Base-by-base conservation (phyloP, 2,888 invertebrate genomes). In the Margaritifera margaritifera region DNA sequence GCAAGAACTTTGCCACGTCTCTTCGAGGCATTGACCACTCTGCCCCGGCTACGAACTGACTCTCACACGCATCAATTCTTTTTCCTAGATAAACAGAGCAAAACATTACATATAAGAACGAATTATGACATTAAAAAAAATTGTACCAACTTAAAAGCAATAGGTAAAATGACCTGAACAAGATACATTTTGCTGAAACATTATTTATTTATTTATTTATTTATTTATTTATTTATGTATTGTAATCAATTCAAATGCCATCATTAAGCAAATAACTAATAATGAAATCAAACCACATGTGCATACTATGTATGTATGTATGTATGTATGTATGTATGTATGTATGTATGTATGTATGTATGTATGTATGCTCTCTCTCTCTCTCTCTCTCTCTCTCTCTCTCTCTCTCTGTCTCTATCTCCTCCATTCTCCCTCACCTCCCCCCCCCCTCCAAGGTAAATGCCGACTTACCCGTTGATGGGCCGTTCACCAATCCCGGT, bases 1-100 rank as follows among this genome's bases (percentile, higher is more conserved):
- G 62, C 84, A 88, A 86, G 72, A 86, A 87, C 57, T 79, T 82
- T 6, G 86, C 87, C 19, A 87, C 82, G 62, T 88, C 85, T 50
- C 84, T 75, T 31, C 88, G 71, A n/a, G 81, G 69, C n/a, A 86
- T 79, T 22, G 73, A 55, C 8, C 72, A 62, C 4, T 65, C 6
- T 6, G 55, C 54, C 18, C 67, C 73, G 20, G 76, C 53, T 60
- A 82, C 74, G 8, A 42, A 74, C 64, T 78, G 79, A 11, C 80
- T 82, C 60, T 83, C 80, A 6, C 61, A 52, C 4, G 74, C 69
- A 54, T 62, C 20, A 6, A 81, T 64, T 50, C 77, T 69, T 55
- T 71, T 71, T 22, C 75, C 80, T 82, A 70, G 18, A 67, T 55
- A 15, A 55, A 58, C 27, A 51, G 19, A 25, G 24, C 54, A 19